Evolutionary conservation across 2,113 vertebrate species (phyloP), one percentile per base, ranked within the genome.

Genomic region (Urocolius indicus): DNA sequence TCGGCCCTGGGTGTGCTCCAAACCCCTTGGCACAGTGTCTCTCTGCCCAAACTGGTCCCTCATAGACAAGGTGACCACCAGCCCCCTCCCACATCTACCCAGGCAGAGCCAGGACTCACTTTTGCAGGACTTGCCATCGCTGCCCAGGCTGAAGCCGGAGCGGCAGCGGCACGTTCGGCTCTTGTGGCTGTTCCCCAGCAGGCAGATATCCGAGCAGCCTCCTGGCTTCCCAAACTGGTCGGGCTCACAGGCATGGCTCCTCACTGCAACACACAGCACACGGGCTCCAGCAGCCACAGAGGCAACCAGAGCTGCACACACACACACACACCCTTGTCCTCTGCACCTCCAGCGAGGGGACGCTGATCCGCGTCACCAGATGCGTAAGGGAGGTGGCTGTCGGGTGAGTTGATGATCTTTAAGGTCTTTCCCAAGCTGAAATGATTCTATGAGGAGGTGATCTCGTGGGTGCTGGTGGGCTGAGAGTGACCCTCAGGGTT

Each of bases 181-280:
- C 96, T 99, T 99, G 98, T 99, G 99, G 97, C 98, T 99, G 98
- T 99, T 99, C 85, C 98, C 98, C 1, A 99, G 98, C 65, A 99
- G 98, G 91, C 99, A 99, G 96, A 99, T 99, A 93, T 99, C 99
- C 0, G 99, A 99, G 98, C 99, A 99, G 88, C 99, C 99, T 1
- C 99, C 99, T 0, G 99, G 98, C 79, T 99, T 99, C 77, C 98
- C 98, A 1, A 99, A 99, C 96, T 99, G 99, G 84, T 99, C 99
- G 0, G 98, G 93, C 76, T 99, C 98, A 9, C 99, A 99, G 26
- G 99, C 99, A 2, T 99, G 99, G 96, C 99, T 99, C 91, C 99
- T 93, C 87, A 99, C 99, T 99, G 29, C 73, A 82, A 78, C 12
- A 83, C 11, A 82, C 11, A 57, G 38, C 0, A 1, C 3, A 1